Base-by-base conservation (phyloP, 2,888 invertebrate species). In the Lasioglossum vierecki region DNA sequence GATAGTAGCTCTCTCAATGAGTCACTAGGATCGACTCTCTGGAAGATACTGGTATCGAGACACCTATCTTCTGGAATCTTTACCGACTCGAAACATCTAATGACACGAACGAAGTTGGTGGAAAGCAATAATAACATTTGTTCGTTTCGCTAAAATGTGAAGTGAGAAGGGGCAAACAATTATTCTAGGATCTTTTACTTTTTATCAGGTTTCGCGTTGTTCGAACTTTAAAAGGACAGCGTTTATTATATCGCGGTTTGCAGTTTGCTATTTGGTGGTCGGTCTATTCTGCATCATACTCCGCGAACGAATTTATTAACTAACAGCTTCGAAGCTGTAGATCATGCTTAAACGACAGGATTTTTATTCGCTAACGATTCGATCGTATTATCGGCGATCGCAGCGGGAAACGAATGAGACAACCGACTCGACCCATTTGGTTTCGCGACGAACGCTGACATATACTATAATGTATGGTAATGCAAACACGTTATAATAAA, bases 1-100 rank as follows among this genome's bases (percentile, higher is more conserved):
- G 77, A 84, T 81, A 84, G 41, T 49, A 68, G 30, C 30, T 35
- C 2, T n/a, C 68, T 68, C 68, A 68, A 68, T 68, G 68, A 68
- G 39, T 68, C 68, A 39, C 68, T 41, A 39, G 39, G 68, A 68
- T n/a, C 0, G 11, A 68, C 39, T 68, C 39, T n/a, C 68, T 68
- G 39, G 68, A 4, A 41, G 39, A 9, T 26, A 5, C 11, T 5
- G 11, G 26, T 11, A 5, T 26, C 60, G 4, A 1, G 26, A 13
- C 13, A 13, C 13, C 13, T 1, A 11, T 60, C 60, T 26, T 26
- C 60, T 8, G 13, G 60, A 13, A 4, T 26, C 57, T 30, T 30
- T 30, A 30, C 30, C 30, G 30, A 30, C 30, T 13, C 1, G 11
- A 26, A 26, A 13, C 26, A 1, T 60, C 26, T 5, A 60, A 11